Base-by-base conservation (phyloP, 23 tunicate genomes). In the Botrylloides violaceus region DNA sequence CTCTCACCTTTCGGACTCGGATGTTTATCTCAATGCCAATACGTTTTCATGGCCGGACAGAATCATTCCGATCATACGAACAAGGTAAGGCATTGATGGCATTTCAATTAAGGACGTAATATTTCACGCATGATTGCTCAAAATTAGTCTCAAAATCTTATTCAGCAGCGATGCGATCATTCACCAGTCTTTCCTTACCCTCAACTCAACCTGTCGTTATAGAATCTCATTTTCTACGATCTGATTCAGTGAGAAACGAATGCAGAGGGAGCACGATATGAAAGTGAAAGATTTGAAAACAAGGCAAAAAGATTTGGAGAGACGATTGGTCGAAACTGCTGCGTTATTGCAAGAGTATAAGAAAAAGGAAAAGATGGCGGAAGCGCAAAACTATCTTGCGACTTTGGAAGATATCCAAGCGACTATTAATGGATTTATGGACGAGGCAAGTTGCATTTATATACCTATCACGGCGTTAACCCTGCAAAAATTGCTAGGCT, bases 1-100 rank as follows among this genome's bases (percentile, higher is more conserved):
- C 49, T 82, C 95, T 5, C 35, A 66, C 37, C 71, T 87, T 27
- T 78, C 62, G 32, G 76, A 87, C 43, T 75, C 76, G 36, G 95
- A 87, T 33, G 61, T 87, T 47, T 74, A 79, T 25, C 66, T 87
- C 2, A 87, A 87, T 58, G 81, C 84, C 9, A 87, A 80, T 81
- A 87, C 95, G 2, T 87, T 87, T 36, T 87, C 95, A 3, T 87
- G 95, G 95, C 95, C 95, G 22, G 82, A 71, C 59, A 36, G 95
- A 36, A 87, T 87, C 34, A 87, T 87, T 36, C 95, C 95, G 20
- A 87, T 87, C 34, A 87, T 87, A 7, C 75, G 95, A 76, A 87
- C 84, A 80, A 87, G 95, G 95, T 80, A 61, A n/a, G 65, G 4
- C 26, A 36, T 5, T 32, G 7, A 23, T 20, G 35, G 15, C 12